Evolutionary conservation across 2,113 vertebrate genomes (phyloP).

Genomic region (Takifugu bimaculatus): DNA sequence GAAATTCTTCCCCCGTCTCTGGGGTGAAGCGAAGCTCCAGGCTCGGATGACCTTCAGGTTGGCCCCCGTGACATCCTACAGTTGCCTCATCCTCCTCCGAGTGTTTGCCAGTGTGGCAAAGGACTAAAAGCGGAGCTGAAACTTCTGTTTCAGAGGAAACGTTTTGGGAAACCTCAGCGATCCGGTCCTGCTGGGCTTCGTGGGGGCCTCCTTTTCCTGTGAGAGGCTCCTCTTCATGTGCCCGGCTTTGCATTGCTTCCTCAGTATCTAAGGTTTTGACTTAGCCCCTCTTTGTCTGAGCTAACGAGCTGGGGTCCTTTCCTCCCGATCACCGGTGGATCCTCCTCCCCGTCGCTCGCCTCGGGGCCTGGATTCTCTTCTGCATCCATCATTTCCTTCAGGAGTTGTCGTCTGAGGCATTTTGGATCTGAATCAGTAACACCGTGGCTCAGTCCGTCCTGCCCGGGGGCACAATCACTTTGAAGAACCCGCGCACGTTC

Average conservation of each 20-base stretch:
- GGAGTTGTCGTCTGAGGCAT: constrained; percentile 16
- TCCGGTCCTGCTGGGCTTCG: constrained; percentile 33
- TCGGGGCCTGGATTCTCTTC: constrained; percentile 15
- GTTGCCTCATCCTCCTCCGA: not conserved
- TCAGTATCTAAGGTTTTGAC: constrained; percentile 17
- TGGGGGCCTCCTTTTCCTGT: constrained; percentile 30
- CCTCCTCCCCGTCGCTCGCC: not conserved
- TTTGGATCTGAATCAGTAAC: not conserved
- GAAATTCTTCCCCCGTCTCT: constrained; percentile 34
- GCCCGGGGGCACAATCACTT: constrained; percentile 1
- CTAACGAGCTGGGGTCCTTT: not conserved
- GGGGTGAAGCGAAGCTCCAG: constrained; percentile 53
- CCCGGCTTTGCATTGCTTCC: not conserved
- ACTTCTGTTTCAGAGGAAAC: not conserved
- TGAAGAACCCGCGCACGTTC: not conserved
- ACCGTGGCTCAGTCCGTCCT: constrained; percentile 1
- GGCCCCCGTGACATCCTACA: constrained; percentile 11
- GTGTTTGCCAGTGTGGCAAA: constrained; percentile 38
- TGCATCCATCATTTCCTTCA: constrained; percentile 7
- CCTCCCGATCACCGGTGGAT: constrained; percentile 1
- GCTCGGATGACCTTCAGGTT: constrained; percentile 14
- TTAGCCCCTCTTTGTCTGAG: not conserved
- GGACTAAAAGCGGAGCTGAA: constrained; percentile 5
- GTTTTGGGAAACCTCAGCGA: constrained; percentile 48
- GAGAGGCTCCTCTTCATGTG: constrained; percentile 12